A percentile compares a stretch with the other conserved stretches of the same genome.
phyloP scores from a whole-genome alignment of 2,888 invertebrate genomes.

The Brassicogethes aeneus region DNA sequence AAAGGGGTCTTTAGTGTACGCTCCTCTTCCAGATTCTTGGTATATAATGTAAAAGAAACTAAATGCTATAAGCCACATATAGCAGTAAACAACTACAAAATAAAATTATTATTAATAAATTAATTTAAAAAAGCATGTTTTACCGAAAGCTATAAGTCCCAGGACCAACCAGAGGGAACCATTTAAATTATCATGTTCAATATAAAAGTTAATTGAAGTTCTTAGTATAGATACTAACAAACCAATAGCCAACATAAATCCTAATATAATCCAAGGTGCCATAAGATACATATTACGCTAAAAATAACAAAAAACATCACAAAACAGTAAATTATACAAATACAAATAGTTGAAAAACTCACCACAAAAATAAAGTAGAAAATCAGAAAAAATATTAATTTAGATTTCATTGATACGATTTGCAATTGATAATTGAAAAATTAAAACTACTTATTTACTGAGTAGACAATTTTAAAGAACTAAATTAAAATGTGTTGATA shows the following conservation, averaged over 20 bases:
- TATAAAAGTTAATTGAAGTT: slow-evolving; percentile 65
- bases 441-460: no score
- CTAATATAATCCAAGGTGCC: slow-evolving; percentile 78
- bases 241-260: slow-evolving; percentile 69
- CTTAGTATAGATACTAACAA: slow-evolving; percentile 71
- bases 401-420: no score
- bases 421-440: no score
- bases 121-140: slow-evolving; percentile 3
- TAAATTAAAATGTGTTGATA: no score
- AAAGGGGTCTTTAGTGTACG: slow-evolving; percentile 68
- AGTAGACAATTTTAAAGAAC: no score
- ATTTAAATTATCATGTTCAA: slow-evolving; percentile 48
- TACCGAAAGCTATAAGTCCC: slow-evolving; percentile 54
- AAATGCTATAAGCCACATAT: slow-evolving; percentile 77
- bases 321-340: not conserved
- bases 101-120: slow-evolving; percentile 11
- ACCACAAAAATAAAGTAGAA: no score
- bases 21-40: slow-evolving; percentile 61
- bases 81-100: slow-evolving; percentile 64
- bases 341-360: no score
- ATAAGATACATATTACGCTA: slow-evolving; percentile 74
- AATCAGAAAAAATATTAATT: no score
- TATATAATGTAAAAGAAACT: slow-evolving; percentile 67
- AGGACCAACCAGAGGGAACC: slow-evolving; percentile 54
- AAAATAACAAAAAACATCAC: slow-evolving; percentile 21